A percentile compares a stretch with the other conserved stretches of the same genome.
phyloP scores from a whole-genome alignment of 1,140 invertebrate genomes.

The Lordiphosa stackelbergi region DNA sequence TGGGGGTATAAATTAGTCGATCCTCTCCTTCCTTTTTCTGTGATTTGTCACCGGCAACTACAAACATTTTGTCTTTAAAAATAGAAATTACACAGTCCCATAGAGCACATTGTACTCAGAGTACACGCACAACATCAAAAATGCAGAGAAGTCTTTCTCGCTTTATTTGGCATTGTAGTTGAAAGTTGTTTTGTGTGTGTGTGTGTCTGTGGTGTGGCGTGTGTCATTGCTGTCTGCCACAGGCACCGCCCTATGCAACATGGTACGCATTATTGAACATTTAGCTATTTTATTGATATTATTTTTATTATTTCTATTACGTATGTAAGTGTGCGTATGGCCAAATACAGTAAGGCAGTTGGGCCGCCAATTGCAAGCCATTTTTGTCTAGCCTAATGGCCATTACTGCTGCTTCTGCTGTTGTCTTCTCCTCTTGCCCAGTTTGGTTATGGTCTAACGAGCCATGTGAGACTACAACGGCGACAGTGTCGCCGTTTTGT shows the following conservation, averaged over 20 bases:
- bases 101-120: constrained; percentile 11
- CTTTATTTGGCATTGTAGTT: constrained; percentile 64
- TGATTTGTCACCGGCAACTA: constrained; percentile 25
- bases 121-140: constrained; percentile 22
- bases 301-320: constrained; percentile 38
- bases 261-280: constrained; percentile 53
- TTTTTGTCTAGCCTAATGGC: constrained; percentile 51
- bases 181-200: constrained; percentile 30
- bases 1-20: constrained; percentile 1
- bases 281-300: constrained; percentile 56
- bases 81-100: constrained; percentile 62
- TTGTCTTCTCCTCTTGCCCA: constrained; percentile 27
- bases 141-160: constrained; percentile 35
- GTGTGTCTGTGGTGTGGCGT: constrained; percentile 5
- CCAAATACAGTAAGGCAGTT: constrained; percentile 47
- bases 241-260: constrained; percentile 18
- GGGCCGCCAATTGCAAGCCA: constrained; percentile 40
- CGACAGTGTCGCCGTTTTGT: constrained; percentile 13
- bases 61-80: constrained; percentile 35
- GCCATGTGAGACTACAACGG: constrained; percentile 39
- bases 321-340: constrained; percentile 36
- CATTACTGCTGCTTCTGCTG: constrained; percentile 15
- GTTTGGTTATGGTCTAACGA: constrained; percentile 53
- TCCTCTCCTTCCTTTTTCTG: constrained; percentile 24
- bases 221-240: constrained; percentile 4